A percentile compares a stretch with the other conserved stretches of the same genome.
These are phyloP conservation scores for Psix sp. DNA, from an alignment of 1,140 invertebrate genomes.

Conservation along the genomic window DNA sequence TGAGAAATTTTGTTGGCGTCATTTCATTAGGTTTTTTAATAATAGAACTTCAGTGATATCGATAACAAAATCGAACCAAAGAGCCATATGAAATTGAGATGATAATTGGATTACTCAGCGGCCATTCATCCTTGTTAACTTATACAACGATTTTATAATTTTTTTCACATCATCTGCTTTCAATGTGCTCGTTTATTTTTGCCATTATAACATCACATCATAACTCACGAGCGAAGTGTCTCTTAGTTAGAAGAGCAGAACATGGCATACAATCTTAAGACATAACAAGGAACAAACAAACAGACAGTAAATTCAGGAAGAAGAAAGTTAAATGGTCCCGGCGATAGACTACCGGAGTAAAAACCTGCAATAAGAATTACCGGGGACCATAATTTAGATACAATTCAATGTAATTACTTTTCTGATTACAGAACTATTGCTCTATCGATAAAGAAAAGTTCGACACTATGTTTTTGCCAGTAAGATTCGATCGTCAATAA, in stretches of 20 bases:
- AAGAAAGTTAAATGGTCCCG: slow-evolving; percentile 1
- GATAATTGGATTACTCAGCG: too few relatives aligned
- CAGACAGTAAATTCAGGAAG: not conserved
- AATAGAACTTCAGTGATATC: too few relatives aligned
- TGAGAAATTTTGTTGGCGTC: too few relatives aligned
- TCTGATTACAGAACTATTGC: not conserved
- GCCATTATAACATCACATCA: not conserved
- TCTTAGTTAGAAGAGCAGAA: not conserved
- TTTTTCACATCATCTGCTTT: too few relatives aligned
- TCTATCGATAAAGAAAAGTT: not conserved
- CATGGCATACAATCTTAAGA: not conserved
- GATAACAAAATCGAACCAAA: too few relatives aligned
- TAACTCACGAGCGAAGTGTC: not conserved
- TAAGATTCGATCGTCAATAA: not conserved
- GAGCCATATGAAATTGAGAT: too few relatives aligned
- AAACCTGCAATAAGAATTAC: not conserved
- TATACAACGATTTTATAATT: too few relatives aligned
- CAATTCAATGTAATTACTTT: slow-evolving; percentile 4
- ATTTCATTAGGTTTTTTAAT: too few relatives aligned
- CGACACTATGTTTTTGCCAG: not conserved
- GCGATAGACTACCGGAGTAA: slow-evolving; percentile 1
- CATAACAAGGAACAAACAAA: slow-evolving; percentile 5
- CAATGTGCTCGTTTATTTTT: too few relatives aligned
- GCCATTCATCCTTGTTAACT: too few relatives aligned
- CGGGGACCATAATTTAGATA: not conserved